Base-by-base conservation (phyloP, 2,888 invertebrate species). In the Archips crataeganus region DNA sequence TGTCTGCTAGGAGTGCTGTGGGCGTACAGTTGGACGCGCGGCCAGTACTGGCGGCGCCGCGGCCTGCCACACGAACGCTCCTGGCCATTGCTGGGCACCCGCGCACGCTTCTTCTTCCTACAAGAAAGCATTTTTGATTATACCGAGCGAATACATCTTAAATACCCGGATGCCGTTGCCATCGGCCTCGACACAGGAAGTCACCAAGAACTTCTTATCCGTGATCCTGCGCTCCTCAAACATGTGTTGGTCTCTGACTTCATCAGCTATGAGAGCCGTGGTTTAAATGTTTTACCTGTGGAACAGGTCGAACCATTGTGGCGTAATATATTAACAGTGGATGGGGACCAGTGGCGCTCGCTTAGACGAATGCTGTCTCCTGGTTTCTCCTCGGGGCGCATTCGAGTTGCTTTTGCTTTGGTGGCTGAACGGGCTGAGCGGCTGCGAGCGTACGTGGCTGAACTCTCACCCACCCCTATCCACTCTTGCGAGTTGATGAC, bases 401-500 rank as follows among this genome's bases (percentile, higher is more conserved):
- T 13, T 11, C 8, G 1, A 32, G 23, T 32, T 11, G 32, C 90
- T 90, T 90, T 90, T 75, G 88, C 88, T 9, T 81, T 91, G 73
- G 83, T 90, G 39, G 82, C 84, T 64, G 87, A 87, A 74, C 84
- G 88, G 34, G 87, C 89, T 5, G 87, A 88, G 77, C 78, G 79
- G 45, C 79, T 91, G 71, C 82, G 85, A 9, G 81, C 84, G n/a
- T 78, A 81, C 0, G 68, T 72, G 13, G 82, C 82, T 34, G 85
- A 85, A 60, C 76, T 79, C 47, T 60, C 70, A 34, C 81, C 79
- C 3, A 75, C 67, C 3, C 73, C 84, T 34, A 65, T 87, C 11
- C 88, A 87, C 73, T 87, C 86, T 6, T 81, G 88, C 3, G 90
- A 90, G 47, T 83, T 90, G 54, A 88, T 90, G 88, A 88, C 89